Conservation (phyloP, 2,797 vertebrate species). For the Meda fulgida region DNA sequence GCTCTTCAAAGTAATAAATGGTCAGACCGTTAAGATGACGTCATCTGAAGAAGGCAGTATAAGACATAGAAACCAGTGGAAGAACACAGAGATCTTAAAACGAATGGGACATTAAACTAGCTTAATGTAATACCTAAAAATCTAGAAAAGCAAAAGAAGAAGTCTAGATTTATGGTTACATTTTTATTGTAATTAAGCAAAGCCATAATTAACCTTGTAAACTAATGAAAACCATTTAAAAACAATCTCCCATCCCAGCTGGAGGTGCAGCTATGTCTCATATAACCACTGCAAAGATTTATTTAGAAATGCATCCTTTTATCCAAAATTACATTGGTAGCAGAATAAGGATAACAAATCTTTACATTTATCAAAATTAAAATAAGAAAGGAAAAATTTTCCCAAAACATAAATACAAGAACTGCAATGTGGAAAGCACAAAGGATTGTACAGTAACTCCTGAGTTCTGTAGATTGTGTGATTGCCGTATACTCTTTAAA, state of each 20-base stretch:
- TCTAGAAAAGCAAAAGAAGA: neutral
- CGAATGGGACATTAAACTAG: neutral
- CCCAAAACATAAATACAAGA: neutral
- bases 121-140: neutral
- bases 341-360: neutral
- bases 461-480: neutral
- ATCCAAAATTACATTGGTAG: neutral
- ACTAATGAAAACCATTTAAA: neutral
- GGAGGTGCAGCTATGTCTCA: neutral
- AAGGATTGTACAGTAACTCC: neutral
- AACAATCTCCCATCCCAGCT: neutral
- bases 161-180: neutral
- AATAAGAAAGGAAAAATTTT: neutral
- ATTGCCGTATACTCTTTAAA: constrained; percentile 31
- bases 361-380: neutral
- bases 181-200: neutral
- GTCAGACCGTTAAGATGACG: neutral
- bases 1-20: constrained; percentile 9
- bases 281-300: neutral
- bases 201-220: neutral
- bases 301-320: neutral
- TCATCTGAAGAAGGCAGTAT: neutral
- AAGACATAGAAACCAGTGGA: neutral
- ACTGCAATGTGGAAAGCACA: neutral
- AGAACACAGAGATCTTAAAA: neutral